Conservation (phyloP, 2,888 invertebrate species). For the Synanthedon formicaeformis region DNA sequence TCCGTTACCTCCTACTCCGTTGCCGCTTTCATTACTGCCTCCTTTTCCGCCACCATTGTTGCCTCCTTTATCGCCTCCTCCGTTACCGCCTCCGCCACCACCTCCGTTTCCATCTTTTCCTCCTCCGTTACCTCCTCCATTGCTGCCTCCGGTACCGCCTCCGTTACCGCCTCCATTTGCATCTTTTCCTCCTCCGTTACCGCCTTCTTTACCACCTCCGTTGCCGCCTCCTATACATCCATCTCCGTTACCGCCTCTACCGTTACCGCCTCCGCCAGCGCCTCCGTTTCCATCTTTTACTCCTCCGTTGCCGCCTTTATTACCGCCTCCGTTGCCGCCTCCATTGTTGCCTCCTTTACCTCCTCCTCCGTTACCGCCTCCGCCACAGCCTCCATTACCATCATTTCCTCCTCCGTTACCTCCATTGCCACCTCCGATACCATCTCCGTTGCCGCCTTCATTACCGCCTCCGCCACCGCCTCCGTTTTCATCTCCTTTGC, state of each 20-base stretch:
- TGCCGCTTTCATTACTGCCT: not conserved
- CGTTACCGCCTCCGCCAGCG: conserved; percentile 11
- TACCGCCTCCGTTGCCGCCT: conserved; percentile 14
- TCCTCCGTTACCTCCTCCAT: conserved; percentile 12
- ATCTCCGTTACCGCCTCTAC: too few relatives aligned
- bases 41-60: conserved; percentile 10
- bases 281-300: too few relatives aligned
- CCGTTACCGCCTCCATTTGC: conserved; percentile 1
- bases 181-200: too few relatives aligned
- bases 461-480: conserved; percentile 13
- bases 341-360: not conserved
- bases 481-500: conserved; percentile 2
- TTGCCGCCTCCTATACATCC: too few relatives aligned
- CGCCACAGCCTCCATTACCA: conserved; percentile 11
- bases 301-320: conserved; percentile 13
- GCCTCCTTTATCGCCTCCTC: conserved; percentile 10
- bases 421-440: conserved; percentile 11
- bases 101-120: too few relatives aligned
- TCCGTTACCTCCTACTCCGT: too few relatives aligned
- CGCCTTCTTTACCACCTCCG: too few relatives aligned
- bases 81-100: conserved; percentile 4
- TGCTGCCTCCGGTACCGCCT: conserved; percentile 8
- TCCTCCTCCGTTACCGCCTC: conserved; percentile 8
- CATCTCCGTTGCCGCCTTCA: conserved; percentile 13
- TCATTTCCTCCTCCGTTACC: conserved; percentile 5